Conservation (phyloP, 37 sponge, comb jelly and placozoan species). For the Amphimedon queenslandica region DNA sequence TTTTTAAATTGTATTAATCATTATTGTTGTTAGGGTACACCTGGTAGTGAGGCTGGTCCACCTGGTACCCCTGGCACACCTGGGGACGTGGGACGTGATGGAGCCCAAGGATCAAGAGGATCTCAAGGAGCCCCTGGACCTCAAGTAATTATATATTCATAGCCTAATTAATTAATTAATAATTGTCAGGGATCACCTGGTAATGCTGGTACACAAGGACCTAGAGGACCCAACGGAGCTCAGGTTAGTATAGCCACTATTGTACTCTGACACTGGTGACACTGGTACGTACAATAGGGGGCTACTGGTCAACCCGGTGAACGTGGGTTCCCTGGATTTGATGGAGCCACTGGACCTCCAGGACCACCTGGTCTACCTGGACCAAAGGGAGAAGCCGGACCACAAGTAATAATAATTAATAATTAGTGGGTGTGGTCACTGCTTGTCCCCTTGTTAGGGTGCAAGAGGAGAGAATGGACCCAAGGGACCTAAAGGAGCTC, state of each 20-base stretch:
- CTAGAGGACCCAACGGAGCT: no score
- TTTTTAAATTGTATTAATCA: neutral
- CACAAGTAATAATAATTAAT: slow-evolving; percentile 22
- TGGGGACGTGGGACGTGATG: slow-evolving; percentile 48
- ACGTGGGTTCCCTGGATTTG: slow-evolving; percentile 49
- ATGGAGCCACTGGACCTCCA: slow-evolving; percentile 12
- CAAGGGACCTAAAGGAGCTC: slow-evolving; percentile 48
- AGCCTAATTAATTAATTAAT: neutral
- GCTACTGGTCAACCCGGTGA: slow-evolving; percentile 30
- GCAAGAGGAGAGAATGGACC: slow-evolving; percentile 33
- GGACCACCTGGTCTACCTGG: slow-evolving; percentile 48
- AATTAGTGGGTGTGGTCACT: neutral
- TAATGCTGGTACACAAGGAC: no score
- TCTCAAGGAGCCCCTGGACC: slow-evolving; percentile 24
- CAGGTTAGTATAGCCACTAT: no score
- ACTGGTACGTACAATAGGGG: neutral
- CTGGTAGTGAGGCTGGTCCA: slow-evolving; percentile 25
- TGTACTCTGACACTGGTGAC: no score
- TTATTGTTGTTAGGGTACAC: slow-evolving; percentile 3
- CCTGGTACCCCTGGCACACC: slow-evolving; percentile 35
- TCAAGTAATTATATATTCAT: neutral
- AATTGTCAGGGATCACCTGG: no score
- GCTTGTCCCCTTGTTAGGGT: slow-evolving; percentile 7
- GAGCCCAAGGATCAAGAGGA: slow-evolving; percentile 46
- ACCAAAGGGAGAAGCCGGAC: slow-evolving; percentile 36